Evolutionary conservation across 2,113 vertebrate species (phyloP), one percentile per base, ranked within the genome.

Genomic region (Felis chaus): DNA sequence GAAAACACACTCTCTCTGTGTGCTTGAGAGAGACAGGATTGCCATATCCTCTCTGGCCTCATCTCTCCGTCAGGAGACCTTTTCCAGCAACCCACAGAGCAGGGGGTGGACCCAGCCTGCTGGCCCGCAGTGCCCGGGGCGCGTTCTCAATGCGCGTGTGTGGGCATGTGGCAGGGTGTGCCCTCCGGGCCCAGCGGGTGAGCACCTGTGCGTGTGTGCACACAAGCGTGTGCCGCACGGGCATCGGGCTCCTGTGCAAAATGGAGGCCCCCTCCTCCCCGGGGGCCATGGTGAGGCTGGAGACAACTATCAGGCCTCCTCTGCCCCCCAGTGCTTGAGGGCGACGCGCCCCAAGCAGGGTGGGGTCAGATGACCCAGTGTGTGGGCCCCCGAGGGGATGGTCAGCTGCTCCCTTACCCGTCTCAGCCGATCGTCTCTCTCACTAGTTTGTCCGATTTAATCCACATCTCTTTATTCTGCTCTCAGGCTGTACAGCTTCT

Each of bases 151-250:
- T 10, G 4, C 16, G 12, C 4, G 0, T 23, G 9, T 6, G 31
- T 36, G 23, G 69, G 48, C 61, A 15, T 1, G 36, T 45, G 33
- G 66, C 45, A 4, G 23, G 39, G 48, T 27, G 36, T 83, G 36
- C 39, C 29, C 18, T 65, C 18, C 5, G 9, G 27, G 74, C 36
- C 63, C 11, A 1, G 0, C 5, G 0, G n/a, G 31, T 3, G 2
- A 41, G 23, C 2, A 0, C 55, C 25, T 39, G 25, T 0, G 8
- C 1, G 5, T 13, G 48, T 25, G 39, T 33, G 50, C 0, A 0
- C 19, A 18, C 18, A 50, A 25, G 41, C 10, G 29, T 1, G 0
- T 27, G 25, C 25, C 21, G 23, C 48, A 18, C 3, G 7, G 74
- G 85, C 2, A 0, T 25, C 2, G 1, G 66, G 15, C 25, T 61